A percentile compares a stretch with the other conserved stretches of the same genome.
phyloP scores from a whole-genome alignment of 30 jellyfish, hydroid and myxozoan genomes.

The Pelagia noctiluca region DNA sequence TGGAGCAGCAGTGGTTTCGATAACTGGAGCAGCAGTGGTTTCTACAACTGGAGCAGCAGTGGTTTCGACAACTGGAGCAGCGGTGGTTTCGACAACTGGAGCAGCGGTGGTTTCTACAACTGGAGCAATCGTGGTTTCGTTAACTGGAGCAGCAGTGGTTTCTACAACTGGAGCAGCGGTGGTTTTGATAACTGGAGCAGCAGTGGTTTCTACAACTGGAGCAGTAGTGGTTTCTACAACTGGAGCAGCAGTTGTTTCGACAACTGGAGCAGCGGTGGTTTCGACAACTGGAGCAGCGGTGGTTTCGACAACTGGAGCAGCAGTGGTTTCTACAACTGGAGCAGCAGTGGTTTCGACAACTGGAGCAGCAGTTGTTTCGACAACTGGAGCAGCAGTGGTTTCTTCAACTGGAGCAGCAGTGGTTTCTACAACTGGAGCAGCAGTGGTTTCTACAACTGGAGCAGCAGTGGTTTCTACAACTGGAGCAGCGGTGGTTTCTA shows the following conservation, averaged over 20 bases:
- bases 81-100: slow-evolving; percentile 41
- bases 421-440: slow-evolving; percentile 10
- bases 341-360: slow-evolving; percentile 45
- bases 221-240: slow-evolving; percentile 41
- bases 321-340: slow-evolving; percentile 8
- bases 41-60: slow-evolving; percentile 16
- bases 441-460: slow-evolving; percentile 13
- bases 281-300: slow-evolving; percentile 22
- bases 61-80: slow-evolving; percentile 11
- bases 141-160: slow-evolving; percentile 35
- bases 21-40: slow-evolving; percentile 9
- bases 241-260: slow-evolving; percentile 3
- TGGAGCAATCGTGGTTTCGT: slow-evolving; percentile 18
- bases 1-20: slow-evolving; percentile 42
- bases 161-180: slow-evolving; percentile 14
- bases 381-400: slow-evolving; percentile 34
- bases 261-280: slow-evolving; percentile 31
- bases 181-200: slow-evolving; percentile 16
- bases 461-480: slow-evolving; percentile 55
- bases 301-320: slow-evolving; percentile 4
- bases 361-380: slow-evolving; percentile 38
- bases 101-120: slow-evolving; percentile 33
- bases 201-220: slow-evolving; percentile 28
- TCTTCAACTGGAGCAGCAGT: slow-evolving; percentile 22
- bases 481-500: slow-evolving; percentile 40